A percentile compares a stretch with the other conserved stretches of the same genome.
phyloP scores from a whole-genome alignment of 1,140 invertebrate genomes.

The Uloborus diversus region DNA sequence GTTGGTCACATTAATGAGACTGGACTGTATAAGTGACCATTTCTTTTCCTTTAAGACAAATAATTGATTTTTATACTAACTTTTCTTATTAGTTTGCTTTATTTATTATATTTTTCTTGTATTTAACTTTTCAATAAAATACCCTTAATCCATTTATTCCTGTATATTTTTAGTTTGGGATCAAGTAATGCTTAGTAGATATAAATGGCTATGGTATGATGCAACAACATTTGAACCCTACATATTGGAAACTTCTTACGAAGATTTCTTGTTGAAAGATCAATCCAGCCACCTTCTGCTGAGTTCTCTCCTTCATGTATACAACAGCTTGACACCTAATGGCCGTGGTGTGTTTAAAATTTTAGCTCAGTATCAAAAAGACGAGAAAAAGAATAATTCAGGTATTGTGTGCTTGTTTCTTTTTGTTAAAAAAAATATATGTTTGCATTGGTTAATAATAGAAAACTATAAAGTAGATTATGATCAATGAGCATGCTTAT shows the following conservation, averaged over 20 bases:
- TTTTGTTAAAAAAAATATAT: too few relatives aligned
- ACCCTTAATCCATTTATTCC: background rate
- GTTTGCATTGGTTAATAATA: too few relatives aligned
- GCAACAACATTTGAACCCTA: slow-evolving; percentile 85
- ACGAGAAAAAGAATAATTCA: slow-evolving; percentile 32
- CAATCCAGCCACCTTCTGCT: slow-evolving; percentile 80
- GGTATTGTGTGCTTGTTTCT: slow-evolving; percentile 58
- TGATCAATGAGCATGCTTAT: too few relatives aligned
- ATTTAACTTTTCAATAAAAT: background rate
- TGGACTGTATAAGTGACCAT: background rate
- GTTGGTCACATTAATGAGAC: background rate
- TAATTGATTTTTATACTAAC: background rate
- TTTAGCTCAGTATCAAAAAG: slow-evolving; percentile 65
- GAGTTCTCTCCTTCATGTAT: slow-evolving; percentile 87
- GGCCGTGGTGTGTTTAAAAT: slow-evolving; percentile 86
- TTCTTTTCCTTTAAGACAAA: background rate
- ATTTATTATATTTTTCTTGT: background rate
- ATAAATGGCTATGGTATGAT: slow-evolving; percentile 87
- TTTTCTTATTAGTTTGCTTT: slow-evolving; percentile 10
- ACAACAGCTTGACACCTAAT: slow-evolving; percentile 86
- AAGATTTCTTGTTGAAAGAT: slow-evolving; percentile 79
- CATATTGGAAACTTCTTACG: slow-evolving; percentile 85
- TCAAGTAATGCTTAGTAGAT: slow-evolving; percentile 80
- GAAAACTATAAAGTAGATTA: too few relatives aligned
- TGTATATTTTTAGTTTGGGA: slow-evolving; percentile 80